Evolutionary conservation across 2,888 invertebrate genomes (phyloP).

Genomic region (Seira sanloemensis): DNA sequence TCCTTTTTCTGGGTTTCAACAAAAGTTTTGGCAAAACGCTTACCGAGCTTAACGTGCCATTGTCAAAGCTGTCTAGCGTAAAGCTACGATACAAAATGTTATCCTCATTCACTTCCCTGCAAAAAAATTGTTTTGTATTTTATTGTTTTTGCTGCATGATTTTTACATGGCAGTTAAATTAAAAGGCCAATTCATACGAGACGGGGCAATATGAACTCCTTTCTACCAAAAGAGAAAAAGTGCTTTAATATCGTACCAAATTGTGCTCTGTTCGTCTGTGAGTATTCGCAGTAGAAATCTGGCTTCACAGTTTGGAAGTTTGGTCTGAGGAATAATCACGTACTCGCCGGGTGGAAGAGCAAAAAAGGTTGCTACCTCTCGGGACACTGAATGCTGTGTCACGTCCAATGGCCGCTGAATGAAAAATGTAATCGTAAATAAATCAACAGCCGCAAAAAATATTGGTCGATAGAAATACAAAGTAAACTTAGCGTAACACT

Average conservation of each 20-base stretch:
- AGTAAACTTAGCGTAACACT: conserved; percentile 1
- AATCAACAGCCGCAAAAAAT: too few species aligned
- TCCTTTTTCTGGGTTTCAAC: too few species aligned
- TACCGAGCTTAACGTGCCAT: conserved; percentile 78
- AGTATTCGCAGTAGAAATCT: conserved; percentile 84
- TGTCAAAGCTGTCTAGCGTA: conserved; percentile 80
- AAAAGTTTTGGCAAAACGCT: too few species aligned
- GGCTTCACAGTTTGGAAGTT: conserved; percentile 82
- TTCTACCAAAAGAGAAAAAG: too few species aligned
- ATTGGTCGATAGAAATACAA: too few species aligned
- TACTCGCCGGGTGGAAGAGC: conserved; percentile 85
- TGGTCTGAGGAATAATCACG: conserved; percentile 84
- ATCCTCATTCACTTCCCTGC: conserved; percentile 86
- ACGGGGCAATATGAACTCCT: too few species aligned
- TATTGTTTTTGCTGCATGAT: too few species aligned
- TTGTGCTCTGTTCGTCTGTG: conserved; percentile 84
- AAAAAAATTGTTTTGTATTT: too few species aligned
- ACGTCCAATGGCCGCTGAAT: conserved; percentile 82
- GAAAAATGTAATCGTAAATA: conserved; percentile 12
- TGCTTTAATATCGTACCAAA: too few species aligned
- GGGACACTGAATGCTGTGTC: conserved; percentile 81
- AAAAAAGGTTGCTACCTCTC: conserved; percentile 85
- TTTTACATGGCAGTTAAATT: too few species aligned
- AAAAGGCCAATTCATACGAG: too few species aligned
- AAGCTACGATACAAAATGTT: conserved; percentile 83